Evolutionary conservation across 2,113 vertebrate species (phyloP), one percentile per base, ranked within the genome.

Genomic region (Menidia beryllina): DNA sequence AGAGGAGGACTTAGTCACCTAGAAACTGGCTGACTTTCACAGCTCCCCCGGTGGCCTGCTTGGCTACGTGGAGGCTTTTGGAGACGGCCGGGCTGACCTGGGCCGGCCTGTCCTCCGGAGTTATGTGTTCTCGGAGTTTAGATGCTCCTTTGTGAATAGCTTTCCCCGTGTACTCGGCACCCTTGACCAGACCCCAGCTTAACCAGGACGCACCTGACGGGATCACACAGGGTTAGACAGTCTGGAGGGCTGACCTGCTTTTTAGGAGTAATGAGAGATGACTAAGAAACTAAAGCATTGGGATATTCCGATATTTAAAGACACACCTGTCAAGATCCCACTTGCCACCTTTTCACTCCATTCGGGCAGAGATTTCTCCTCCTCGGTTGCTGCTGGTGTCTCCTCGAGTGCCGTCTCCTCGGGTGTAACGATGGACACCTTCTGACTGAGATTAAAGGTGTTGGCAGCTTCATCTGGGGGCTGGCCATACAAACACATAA

Each of bases 11-110:
- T 48, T 23, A 6, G 65, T 95, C 93, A 98, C 97, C 98, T 71
- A 99, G 89, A 86, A 97, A 96, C 27, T 99, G 97, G 91, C 98
- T 99, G 94, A 98, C 97, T 95, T 96, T 97, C 3, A 97, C 97
- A 7, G 97, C 98, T 52, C 97, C 96, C 47, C 96, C 96, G 0
- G 97, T 98, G 15, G 97, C 98, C 72, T 98, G 97, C 90, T 98
- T 98, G 73, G 97, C 97, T 38, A 98, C 95, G 0, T 97, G 93
- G 57, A 99, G 96, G 34, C 97, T 94, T 78, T 88, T 97, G 72
- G 94, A 91, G 71, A 98, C 95, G 0, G 95, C 86, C 60, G 98
- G 97, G 81, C 92, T 98, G 86, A 99, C 95, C 50, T 96, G 92
- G 39, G 95, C 39, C 12, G 97, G 97, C 51, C 91, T 96, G 88